phyloP scores from a whole-genome alignment of 2,888 invertebrate species.

The Ptilodon capucinus region DNA sequence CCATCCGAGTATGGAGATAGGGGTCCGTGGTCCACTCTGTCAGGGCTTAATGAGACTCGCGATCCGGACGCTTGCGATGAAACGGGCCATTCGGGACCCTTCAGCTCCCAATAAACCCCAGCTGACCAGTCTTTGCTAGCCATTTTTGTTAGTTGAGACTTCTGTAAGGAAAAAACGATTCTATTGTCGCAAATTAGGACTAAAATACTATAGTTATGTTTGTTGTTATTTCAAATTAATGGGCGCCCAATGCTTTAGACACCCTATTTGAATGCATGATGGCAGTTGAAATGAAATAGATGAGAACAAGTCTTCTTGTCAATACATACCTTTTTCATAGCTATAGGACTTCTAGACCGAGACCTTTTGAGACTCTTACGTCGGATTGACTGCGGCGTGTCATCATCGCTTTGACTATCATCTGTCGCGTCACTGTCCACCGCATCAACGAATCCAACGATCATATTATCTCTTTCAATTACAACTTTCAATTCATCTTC shows the following conservation, averaged over 20 bases:
- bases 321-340: conserved; percentile 53
- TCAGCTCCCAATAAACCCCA: conserved; percentile 73
- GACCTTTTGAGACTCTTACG: conserved; percentile 58
- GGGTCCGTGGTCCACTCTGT: conserved; percentile 51
- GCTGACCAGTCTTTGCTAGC: conserved; percentile 71
- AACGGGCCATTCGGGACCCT: conserved; percentile 66
- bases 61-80: conserved; percentile 43
- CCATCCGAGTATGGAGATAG: conserved; percentile 66
- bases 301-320: too few relatives aligned
- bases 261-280: too few relatives aligned
- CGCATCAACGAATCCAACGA: conserved; percentile 71
- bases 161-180: conserved; percentile 40
- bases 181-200: not conserved
- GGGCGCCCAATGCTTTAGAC: too few relatives aligned
- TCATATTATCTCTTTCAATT: conserved; percentile 77
- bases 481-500: conserved; percentile 70
- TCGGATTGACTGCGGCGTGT: conserved; percentile 33
- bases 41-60: conserved; percentile 57
- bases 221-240: too few relatives aligned
- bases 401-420: conserved; percentile 64
- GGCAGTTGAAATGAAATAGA: too few relatives aligned
- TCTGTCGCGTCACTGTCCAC: conserved; percentile 67
- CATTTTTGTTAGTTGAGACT: conserved; percentile 63
- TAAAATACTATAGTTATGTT: too few relatives aligned
- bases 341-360: conserved; percentile 55